These are phyloP conservation scores for Pseudochirops corinnae DNA, from an alignment of 2,797 vertebrate genomes.

Conservation along the genomic window DNA sequence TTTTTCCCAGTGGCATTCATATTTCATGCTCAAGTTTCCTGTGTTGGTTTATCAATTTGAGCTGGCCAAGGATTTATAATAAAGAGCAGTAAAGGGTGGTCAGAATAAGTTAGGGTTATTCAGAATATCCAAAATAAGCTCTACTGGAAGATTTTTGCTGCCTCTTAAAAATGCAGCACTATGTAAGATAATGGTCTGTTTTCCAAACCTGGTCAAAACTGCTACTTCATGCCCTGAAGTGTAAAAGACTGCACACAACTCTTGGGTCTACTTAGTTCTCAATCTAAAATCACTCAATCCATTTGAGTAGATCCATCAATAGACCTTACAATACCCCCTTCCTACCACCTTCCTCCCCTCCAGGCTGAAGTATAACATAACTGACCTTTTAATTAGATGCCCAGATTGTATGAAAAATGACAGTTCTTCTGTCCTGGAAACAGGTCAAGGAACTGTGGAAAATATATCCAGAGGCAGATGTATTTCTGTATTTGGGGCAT, in stretches of 20 bases:
- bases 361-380: background rate
- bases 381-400: background rate
- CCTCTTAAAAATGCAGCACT: background rate
- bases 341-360: background rate
- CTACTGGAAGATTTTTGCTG: background rate
- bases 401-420: background rate
- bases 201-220: background rate
- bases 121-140: background rate
- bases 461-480: background rate
- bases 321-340: background rate
- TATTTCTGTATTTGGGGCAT: background rate
- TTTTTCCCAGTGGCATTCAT: background rate
- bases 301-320: background rate
- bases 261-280: slow-evolving; percentile 6
- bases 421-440: slow-evolving; percentile 7
- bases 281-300: background rate
- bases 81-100: background rate
- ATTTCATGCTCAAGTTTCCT: slow-evolving; percentile 15
- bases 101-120: background rate
- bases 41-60: background rate
- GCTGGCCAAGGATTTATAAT: slow-evolving; percentile 1
- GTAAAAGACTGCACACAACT: background rate
- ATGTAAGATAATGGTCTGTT: background rate
- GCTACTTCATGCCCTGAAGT: background rate
- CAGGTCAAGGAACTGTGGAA: background rate